Base-by-base conservation (phyloP, 2,888 invertebrate species). In the Parnassius glacialis region DNA sequence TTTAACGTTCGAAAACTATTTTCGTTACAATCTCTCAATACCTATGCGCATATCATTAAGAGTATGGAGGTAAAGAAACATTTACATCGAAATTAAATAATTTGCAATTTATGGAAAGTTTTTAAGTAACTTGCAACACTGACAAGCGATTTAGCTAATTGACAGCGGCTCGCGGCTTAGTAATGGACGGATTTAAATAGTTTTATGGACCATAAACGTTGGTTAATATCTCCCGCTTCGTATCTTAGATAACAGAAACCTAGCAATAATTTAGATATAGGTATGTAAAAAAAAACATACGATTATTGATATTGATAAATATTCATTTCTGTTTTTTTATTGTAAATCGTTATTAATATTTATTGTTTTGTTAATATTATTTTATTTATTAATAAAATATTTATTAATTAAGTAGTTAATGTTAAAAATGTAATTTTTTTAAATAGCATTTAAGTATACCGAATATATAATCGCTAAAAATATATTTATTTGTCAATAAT, bases 171-270 rank as follows among this genome's bases (percentile, higher is more conserved):
- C 79, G 80, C 74, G 73, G 88, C 82, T 85, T 87, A 85, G 83
- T 83, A 87, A 89, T 89, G 80, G 83, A 64, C 68, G 75, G 77
- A 86, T 88, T 87, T 85, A 83, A 87, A 87, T 87, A 83, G 84
- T 80, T 87, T 87, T 85, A 87, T 84, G 79, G 81, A 56, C 78
- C 78, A 81, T 83, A 83, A 85, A 84, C 74, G 80, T 80, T 80
- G 75, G 71, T 76, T 74, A 73, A 73, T 73, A 68, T 66, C 51
- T 58, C 66, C 62, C 59, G 52, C 43, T 34, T 43, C 61, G 57
- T 66, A 65, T 57, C 45, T 55, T 13, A 11, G 41, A 56, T 56
- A 56, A 48, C 58, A 45, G 41, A 45, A 54, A 51, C 51, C 41
- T 52, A 52, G 10, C 20, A 47, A 56, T 56, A 41, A 59, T 41